Evolutionary conservation across 1,140 invertebrate genomes (phyloP), one percentile per base, ranked within the genome.

Genomic region (Thaumatotibia leucotreta): DNA sequence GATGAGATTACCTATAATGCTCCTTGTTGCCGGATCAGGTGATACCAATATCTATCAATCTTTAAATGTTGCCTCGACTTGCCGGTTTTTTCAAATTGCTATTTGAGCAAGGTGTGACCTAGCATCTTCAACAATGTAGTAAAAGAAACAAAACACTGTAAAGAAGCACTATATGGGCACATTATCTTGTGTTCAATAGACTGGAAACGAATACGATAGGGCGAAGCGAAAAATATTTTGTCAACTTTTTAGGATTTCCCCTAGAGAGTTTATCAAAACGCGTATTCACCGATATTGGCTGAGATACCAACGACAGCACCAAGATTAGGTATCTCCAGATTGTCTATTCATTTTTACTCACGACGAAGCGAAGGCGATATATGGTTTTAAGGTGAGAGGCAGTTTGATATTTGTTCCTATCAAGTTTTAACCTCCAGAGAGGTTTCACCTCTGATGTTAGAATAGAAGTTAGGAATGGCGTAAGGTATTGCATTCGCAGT

Each of bases 231-330:
- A 58, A 58, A 58, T 58, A 58, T 58, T 58, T 58, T 29, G 52
- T 29, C 52, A 52, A 58, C 52, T 58, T 58, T 58, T 58, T 58
- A 58, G 52, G 24, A 31, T 58, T 58, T 24, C 50, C 52, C 14
- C 52, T 58, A 14, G 52, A 52, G 23, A 27, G 4, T 58, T 58
- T 58, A 58, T 58, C 27, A 14, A 27, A 11, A 17, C 24, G 23
- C 29, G 52, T 58, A 4, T 27, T 58, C 23, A 24, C 11, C 52
- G 52, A 58, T 27, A 27, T 58, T 58, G 11, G 52, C 0, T 22
- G 11, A 4, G n/a, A n/a, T n/a, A n/a, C n/a, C n/a, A n/a, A n/a
- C n/a, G n/a, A n/a, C n/a, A n/a, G n/a, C n/a, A 11, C n/a, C 11
- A 27, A 31, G 52, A 31, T 4, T 58, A 58, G 9, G n/a, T 52